These are phyloP conservation scores for Melopsittacus undulatus DNA, from an alignment of 2,797 vertebrate species.

Conservation along the genomic window DNA sequence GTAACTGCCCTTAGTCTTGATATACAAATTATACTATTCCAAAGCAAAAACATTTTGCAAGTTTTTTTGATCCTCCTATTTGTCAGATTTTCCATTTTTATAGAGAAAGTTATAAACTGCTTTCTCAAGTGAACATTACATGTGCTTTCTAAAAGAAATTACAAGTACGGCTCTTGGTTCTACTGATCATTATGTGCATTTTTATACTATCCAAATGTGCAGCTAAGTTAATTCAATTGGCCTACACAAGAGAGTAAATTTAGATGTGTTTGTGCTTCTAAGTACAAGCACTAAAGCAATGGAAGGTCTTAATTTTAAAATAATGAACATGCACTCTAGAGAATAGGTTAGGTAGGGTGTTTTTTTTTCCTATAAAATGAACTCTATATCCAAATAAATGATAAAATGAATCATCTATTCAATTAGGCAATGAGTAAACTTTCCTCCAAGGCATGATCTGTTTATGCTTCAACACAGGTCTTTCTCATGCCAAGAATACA, in stretches of 20 bases:
- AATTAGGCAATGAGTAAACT: neutral
- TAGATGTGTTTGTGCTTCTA: neutral
- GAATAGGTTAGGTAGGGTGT: neutral
- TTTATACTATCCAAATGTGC: constrained; percentile 14
- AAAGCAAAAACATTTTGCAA: neutral
- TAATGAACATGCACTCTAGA: neutral
- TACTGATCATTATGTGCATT: neutral
- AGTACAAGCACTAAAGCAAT: neutral
- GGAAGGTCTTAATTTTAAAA: constrained; percentile 41
- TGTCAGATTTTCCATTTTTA: neutral
- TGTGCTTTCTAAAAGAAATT: neutral
- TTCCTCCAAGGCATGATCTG: neutral
- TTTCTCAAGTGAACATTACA: neutral
- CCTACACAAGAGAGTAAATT: constrained; percentile 13
- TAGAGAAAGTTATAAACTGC: neutral
- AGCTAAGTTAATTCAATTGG: constrained; percentile 26
- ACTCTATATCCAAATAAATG: neutral
- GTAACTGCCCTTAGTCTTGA: neutral
- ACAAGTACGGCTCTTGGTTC: neutral
- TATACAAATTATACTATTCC: neutral
- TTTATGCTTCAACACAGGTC: neutral
- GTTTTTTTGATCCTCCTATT: neutral
- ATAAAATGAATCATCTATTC: neutral
- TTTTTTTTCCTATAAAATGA: neutral
- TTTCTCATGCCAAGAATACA: constrained; percentile 1